Percentiles rank a stretch among this genome's conserved stretches.
Conservation (phyloP, 2,797 vertebrate species). For the Ispidina picta region DNA sequence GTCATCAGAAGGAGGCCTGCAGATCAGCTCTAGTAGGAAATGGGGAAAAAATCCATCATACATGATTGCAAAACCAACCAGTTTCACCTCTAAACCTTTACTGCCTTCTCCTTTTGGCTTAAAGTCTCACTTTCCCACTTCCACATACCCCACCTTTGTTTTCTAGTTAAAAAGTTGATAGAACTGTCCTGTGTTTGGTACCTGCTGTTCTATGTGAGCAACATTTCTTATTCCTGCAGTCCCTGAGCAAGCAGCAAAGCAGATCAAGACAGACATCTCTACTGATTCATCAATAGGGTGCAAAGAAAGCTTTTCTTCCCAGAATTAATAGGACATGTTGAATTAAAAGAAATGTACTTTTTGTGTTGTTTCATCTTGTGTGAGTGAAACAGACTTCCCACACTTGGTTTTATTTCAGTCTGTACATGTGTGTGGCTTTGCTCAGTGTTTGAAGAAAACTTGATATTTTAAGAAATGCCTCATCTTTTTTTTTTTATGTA, state of each 20-base stretch:
- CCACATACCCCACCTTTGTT: background rate
- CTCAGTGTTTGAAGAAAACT: background rate
- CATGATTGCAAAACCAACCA: background rate
- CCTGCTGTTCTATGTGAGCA: background rate
- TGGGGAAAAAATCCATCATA: background rate
- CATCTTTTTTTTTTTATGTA: background rate
- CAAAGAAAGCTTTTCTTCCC: background rate
- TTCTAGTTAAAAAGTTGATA: background rate
- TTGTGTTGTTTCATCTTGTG: background rate
- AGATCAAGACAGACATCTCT: background rate
- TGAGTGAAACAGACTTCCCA: background rate
- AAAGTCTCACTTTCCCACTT: background rate
- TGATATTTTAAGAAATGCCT: no score
- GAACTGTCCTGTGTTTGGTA: background rate
- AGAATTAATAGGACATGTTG: background rate
- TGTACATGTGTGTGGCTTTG: background rate
- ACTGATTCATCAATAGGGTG: background rate
- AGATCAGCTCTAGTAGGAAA: background rate
- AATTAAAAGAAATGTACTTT: background rate
- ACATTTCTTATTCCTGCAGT: background rate
- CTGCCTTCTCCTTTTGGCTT: background rate
- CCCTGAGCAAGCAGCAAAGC: background rate
- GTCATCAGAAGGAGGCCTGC: background rate
- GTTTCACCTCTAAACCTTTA: background rate
- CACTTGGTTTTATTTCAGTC: background rate